A percentile compares a stretch with the other conserved stretches of the same genome.
Evolutionary conservation across 2,797 vertebrate species (phyloP).

Genomic region (Melopsittacus undulatus): DNA sequence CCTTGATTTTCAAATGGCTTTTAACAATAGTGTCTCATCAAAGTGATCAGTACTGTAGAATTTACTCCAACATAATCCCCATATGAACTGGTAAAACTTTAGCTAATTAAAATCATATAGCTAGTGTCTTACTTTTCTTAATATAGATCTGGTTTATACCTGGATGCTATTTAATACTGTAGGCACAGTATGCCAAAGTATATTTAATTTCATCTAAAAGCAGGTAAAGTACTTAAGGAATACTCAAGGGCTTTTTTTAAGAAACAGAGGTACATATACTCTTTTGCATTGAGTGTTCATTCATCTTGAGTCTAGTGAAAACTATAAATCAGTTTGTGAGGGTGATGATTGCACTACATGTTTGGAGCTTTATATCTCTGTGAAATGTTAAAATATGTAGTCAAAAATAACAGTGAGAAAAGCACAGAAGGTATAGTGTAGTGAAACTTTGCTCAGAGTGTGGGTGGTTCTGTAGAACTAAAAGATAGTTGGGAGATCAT

Average conservation of each 20-base stretch:
- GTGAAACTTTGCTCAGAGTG: conserved; percentile 16
- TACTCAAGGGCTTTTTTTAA: not conserved
- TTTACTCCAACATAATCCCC: not conserved
- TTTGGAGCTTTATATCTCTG: not conserved
- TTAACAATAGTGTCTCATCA: conserved; percentile 1
- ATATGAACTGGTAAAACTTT: not conserved
- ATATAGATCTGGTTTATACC: not conserved
- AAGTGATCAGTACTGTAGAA: not conserved
- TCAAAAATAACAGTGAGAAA: conserved; percentile 24
- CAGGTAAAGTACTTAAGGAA: not conserved
- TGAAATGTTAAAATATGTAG: conserved; percentile 6
- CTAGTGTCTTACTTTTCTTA: not conserved
- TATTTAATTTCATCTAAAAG: not conserved
- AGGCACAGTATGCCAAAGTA: not conserved
- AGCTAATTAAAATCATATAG: conserved; percentile 10
- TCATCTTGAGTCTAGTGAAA: not conserved
- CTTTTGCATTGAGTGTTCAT: not conserved
- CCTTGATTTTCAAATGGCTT: not conserved
- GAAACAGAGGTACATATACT: not conserved
- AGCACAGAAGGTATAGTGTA: conserved; percentile 31
- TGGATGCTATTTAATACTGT: not conserved
- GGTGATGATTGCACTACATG: not conserved
- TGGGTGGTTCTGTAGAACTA: conserved; percentile 23
- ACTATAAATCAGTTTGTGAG: not conserved
- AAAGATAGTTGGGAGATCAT: not conserved